A percentile compares a stretch with the other conserved stretches of the same genome.
phyloP scores from a whole-genome alignment of 2,113 vertebrate species.

The Istiophorus platypterus region DNA sequence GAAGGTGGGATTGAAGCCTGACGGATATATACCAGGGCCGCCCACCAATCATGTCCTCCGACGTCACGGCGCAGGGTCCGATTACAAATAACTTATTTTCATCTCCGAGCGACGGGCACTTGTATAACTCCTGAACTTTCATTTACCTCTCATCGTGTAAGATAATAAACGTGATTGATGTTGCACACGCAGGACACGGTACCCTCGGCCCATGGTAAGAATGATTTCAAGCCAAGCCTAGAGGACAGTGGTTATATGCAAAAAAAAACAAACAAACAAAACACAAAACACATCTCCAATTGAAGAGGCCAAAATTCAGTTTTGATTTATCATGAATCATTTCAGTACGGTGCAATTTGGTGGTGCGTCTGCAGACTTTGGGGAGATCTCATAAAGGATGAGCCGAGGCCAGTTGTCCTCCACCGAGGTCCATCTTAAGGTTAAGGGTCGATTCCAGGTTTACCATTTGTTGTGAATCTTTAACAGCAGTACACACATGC shows the following conservation, averaged over 20 bases:
- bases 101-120: conserved; percentile 2
- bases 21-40: conserved; percentile 86
- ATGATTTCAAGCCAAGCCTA: neutral
- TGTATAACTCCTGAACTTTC: neutral
- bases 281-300: neutral
- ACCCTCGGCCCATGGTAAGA: neutral
- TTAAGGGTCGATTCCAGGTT: neutral
- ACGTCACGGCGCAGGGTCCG: conserved; percentile 84
- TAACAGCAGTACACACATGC: neutral
- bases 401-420: neutral
- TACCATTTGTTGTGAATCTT: neutral
- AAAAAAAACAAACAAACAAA: neutral
- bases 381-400: neutral
- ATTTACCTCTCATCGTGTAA: neutral
- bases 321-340: neutral
- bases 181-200: neutral
- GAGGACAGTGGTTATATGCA: neutral
- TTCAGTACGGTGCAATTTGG: neutral
- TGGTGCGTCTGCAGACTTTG: neutral
- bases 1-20: conserved; percentile 84
- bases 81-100: conserved; percentile 64
- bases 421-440: neutral
- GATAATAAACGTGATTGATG: neutral
- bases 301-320: neutral
- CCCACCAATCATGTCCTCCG: conserved; percentile 86